Evolutionary conservation across 2,888 invertebrate genomes (phyloP), one percentile per base, ranked within the genome.

Genomic region (Cybosia mesomella): DNA sequence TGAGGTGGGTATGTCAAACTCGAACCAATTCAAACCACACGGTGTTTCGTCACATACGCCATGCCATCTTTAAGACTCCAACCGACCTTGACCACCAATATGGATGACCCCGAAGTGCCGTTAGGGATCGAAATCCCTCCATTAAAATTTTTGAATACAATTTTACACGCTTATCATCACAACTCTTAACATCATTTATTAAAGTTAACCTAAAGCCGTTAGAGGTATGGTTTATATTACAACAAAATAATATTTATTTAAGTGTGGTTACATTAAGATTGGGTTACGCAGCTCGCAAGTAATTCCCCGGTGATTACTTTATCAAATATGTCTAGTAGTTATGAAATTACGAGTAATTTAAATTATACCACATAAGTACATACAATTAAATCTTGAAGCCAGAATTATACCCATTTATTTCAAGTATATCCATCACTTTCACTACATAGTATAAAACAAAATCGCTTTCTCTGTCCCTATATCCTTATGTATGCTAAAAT

Each of bases 361-460:
- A 59, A 59, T 59, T 39, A 22, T 36, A 22, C 22, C 36, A 22
- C 59, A 22, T 22, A 59, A 36, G 36, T 39, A 15, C 21, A 9
- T 36, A 34, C 22, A 39, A 39, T 59, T 59, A 49, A 59, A 59
- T 59, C 15, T 59, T 59, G 36, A 21, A 22, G 22, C 15, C 36
- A 59, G 36, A 59, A 59, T 59, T 59, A 36, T 36, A 36, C 13
- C 36, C 13, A 59, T 8, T 34, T 11, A 58, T n/a, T 15, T 10
- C 32, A 3, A 32, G 7, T 10, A 7, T 58, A 13, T 58, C 11
- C n/a, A n/a, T n/a, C n/a, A n/a, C n/a, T n/a, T n/a, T n/a, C n/a
- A n/a, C n/a, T n/a, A n/a, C n/a, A n/a, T n/a, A n/a, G n/a, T n/a
- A n/a, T n/a, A n/a, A n/a, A n/a, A n/a, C n/a, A n/a, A n/a, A n/a